phyloP scores from a whole-genome alignment of 1,140 invertebrate species.

The Asbolus verrucosus region DNA sequence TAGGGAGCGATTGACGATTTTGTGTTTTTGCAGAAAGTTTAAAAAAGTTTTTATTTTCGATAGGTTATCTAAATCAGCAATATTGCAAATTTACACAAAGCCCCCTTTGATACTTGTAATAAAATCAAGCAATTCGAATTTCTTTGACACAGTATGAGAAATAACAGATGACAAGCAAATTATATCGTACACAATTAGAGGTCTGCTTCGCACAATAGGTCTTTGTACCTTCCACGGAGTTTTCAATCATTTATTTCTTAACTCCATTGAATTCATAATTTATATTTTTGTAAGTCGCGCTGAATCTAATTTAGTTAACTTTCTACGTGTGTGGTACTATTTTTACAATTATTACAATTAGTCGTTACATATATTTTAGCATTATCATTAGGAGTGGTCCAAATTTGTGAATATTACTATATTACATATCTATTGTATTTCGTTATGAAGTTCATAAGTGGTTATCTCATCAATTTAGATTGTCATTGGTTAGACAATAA shows the following conservation, averaged over 20 bases:
- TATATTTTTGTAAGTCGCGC: slow-evolving; percentile 29
- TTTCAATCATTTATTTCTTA: slow-evolving; percentile 42
- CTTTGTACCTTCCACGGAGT: slow-evolving; percentile 34
- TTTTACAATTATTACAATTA: slow-evolving; percentile 32
- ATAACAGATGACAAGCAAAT: slow-evolving; percentile 43
- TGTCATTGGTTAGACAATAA: too few relatives aligned
- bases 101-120: slow-evolving; percentile 3
- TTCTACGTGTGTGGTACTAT: slow-evolving; percentile 35
- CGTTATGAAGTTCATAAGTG: too few relatives aligned
- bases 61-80: background rate
- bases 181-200: slow-evolving; percentile 44
- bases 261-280: slow-evolving; percentile 36
- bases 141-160: slow-evolving; percentile 31
- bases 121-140: slow-evolving; percentile 22
- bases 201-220: slow-evolving; percentile 33
- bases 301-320: slow-evolving; percentile 43
- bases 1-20: too few relatives aligned
- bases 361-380: slow-evolving; percentile 32
- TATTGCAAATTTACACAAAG: slow-evolving; percentile 20
- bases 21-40: too few relatives aligned
- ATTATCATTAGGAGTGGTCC: slow-evolving; percentile 6
- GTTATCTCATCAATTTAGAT: too few relatives aligned
- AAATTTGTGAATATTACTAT: too few relatives aligned
- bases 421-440: too few relatives aligned
- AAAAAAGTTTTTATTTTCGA: too few relatives aligned